These are phyloP conservation scores for Actenoides hombroni DNA, from an alignment of 2,113 vertebrate species.

Conservation along the genomic window DNA sequence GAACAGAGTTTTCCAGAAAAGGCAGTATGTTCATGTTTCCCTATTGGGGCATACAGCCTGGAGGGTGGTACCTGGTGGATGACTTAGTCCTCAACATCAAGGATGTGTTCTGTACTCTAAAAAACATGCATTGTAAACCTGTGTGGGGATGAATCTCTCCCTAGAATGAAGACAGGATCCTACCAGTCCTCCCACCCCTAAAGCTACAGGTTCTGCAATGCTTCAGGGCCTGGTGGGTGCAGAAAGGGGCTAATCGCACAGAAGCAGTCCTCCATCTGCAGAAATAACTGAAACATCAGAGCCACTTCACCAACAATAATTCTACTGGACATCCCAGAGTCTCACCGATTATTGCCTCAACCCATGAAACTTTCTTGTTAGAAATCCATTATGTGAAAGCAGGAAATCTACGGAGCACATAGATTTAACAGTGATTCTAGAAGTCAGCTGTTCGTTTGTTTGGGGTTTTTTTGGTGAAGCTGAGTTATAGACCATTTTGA, in stretches of 20 bases:
- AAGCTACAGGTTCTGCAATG: not conserved
- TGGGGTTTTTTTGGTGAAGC: not conserved
- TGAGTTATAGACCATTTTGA: slow-evolving; percentile 23
- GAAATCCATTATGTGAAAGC: not conserved
- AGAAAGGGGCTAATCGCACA: too few species aligned
- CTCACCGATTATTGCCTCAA: not conserved
- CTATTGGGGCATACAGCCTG: accelerated
- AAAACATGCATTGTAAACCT: not conserved
- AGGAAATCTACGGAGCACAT: not conserved
- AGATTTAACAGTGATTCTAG: not conserved
- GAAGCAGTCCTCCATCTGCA: not conserved
- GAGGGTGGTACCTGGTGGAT: not conserved
- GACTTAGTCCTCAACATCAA: not conserved
- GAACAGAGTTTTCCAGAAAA: not conserved
- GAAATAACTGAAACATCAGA: not conserved
- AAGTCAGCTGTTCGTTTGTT: not conserved
- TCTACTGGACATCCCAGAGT: not conserved
- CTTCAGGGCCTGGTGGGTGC: not conserved
- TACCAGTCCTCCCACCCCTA: accelerated
- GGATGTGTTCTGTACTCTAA: not conserved
- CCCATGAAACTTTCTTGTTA: not conserved
- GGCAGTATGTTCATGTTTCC: not conserved
- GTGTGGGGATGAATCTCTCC: not conserved
- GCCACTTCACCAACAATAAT: not conserved
- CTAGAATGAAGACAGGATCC: not conserved